Percentiles rank a stretch among this genome's conserved stretches.
phyloP scores from a whole-genome alignment of 1,140 invertebrate genomes.

The Solenopsis fugax region DNA sequence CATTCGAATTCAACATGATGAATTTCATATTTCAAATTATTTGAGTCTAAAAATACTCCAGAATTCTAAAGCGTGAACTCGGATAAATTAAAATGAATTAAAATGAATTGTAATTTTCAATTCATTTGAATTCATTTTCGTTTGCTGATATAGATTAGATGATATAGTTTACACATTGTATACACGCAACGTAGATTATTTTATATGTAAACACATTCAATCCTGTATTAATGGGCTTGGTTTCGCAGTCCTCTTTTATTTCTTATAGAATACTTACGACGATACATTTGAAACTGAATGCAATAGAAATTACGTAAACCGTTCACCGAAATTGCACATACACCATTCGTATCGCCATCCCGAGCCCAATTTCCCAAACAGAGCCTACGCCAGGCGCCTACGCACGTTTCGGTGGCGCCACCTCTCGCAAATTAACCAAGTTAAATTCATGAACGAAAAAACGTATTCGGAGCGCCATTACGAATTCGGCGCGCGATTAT shows the following conservation, averaged over 20 bases:
- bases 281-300: neutral
- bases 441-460: constrained; percentile 39
- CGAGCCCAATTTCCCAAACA: neutral
- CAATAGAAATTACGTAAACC: neutral
- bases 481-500: neutral
- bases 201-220: no score
- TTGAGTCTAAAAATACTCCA: no score
- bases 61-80: no score
- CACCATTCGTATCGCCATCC: neutral
- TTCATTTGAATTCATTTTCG: no score
- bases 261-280: neutral
- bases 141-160: no score
- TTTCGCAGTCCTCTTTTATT: neutral
- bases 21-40: no score
- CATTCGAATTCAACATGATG: no score
- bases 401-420: constrained; percentile 66
- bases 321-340: neutral
- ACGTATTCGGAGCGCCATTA: constrained; percentile 19
- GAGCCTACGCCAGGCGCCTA: neutral
- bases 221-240: no score
- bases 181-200: no score
- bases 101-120: no score
- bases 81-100: no score
- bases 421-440: constrained; percentile 64
- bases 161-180: no score